Conservation (phyloP, 1,140 invertebrate genomes). For the Apis dorsata region DNA sequence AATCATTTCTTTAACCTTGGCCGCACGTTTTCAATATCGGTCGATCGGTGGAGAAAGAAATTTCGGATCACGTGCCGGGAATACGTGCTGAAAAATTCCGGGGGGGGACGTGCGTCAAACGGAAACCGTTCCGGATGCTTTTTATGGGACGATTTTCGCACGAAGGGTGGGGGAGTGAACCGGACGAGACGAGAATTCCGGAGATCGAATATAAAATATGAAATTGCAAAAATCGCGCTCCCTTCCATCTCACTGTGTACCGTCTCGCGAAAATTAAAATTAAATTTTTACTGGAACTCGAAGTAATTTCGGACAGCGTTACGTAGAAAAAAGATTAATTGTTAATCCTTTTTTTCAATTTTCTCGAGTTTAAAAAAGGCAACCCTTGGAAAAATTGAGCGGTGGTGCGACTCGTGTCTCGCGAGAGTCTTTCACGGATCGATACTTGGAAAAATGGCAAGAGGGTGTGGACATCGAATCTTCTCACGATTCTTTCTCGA, state of each 20-base stretch:
- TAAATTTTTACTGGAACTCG: no score
- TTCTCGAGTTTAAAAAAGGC: not conserved
- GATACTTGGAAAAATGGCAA: conserved; percentile 42
- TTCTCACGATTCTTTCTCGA: not conserved
- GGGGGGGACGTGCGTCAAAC: not conserved
- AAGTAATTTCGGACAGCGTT: no score
- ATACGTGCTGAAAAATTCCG: conserved; percentile 3
- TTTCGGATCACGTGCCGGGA: conserved; percentile 44
- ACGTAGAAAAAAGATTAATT: no score
- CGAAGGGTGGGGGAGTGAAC: not conserved
- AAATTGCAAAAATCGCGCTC: no score
- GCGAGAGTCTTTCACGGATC: conserved; percentile 42
- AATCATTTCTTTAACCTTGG: conserved; percentile 36
- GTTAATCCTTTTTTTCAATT: no score
- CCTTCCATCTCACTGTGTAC: no score
- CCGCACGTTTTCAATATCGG: conserved; percentile 47
- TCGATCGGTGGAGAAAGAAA: conserved; percentile 25
- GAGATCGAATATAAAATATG: no score
- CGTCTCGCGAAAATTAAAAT: no score
- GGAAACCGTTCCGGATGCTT: not conserved
- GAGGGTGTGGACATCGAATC: not conserved
- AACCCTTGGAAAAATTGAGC: conserved; percentile 16
- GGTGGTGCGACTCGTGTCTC: not conserved
- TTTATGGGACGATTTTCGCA: not conserved
- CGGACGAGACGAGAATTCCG: not conserved